phyloP scores from a whole-genome alignment of 2,888 invertebrate species.

The Pycnomerus fuliginosus region DNA sequence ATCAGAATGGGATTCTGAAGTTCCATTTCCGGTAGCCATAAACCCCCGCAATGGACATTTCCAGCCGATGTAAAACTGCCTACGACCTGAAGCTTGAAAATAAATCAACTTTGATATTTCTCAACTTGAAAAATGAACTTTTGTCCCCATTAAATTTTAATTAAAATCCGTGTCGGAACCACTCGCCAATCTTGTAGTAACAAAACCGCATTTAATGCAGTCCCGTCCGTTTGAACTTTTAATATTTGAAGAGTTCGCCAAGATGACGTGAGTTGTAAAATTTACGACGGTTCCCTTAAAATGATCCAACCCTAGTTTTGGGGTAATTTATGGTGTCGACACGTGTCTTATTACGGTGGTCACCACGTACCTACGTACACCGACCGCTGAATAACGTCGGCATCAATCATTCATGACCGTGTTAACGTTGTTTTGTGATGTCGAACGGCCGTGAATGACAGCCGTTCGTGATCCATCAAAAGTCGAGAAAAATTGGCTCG shows the following conservation, averaged over 20 bases:
- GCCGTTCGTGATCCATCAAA: no score
- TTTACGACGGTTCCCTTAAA: conserved; percentile 21
- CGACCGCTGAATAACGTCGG: conserved; percentile 10
- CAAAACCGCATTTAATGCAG: conserved; percentile 17
- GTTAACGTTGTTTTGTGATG: conserved; percentile 20
- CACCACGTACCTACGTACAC: no score
- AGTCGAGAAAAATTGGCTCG: no score
- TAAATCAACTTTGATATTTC: conserved; percentile 1
- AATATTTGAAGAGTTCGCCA: conserved; percentile 22
- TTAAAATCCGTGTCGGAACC: conserved; percentile 8
- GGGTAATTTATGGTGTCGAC: conserved; percentile 25
- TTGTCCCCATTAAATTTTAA: conserved; percentile 18
- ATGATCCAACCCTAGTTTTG: conserved; percentile 16
- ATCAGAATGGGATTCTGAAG: conserved; percentile 37
- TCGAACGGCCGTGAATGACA: conserved; percentile 16
- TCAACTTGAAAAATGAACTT: no score
- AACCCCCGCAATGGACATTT: conserved; percentile 34
- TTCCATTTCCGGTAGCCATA: conserved; percentile 40
- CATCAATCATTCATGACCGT: conserved; percentile 23
- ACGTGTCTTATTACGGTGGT: conserved; percentile 22
- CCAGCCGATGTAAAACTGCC: conserved; percentile 17
- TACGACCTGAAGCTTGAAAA: background rate
- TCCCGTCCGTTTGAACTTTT: conserved; percentile 12
- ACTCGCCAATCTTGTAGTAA: no score
- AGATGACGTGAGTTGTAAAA: conserved; percentile 22